Conservation (phyloP, 2,888 invertebrate species). For the Andrena praecox region DNA sequence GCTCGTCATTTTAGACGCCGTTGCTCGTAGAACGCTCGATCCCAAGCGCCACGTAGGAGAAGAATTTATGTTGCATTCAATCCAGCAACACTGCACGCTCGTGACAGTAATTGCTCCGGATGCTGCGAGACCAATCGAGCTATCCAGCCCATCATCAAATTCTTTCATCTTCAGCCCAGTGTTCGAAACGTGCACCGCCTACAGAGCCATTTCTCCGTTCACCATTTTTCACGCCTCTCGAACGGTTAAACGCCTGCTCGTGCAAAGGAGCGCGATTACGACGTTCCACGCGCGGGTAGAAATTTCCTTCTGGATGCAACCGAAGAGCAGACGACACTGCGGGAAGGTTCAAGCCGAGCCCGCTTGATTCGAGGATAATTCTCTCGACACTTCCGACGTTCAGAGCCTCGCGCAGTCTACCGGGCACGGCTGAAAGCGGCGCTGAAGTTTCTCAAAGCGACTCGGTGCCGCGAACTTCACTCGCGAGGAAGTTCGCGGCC, state of each 20-base stretch:
- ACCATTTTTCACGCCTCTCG: slow-evolving; percentile 12
- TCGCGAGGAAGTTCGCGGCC: not conserved
- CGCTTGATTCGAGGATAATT: slow-evolving; percentile 30
- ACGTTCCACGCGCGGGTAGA: slow-evolving; percentile 9
- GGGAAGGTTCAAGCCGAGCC: slow-evolving; percentile 1
- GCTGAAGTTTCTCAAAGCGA: slow-evolving; percentile 34
- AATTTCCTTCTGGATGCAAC: slow-evolving; percentile 5
- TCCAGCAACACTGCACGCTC: not conserved
- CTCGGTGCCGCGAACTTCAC: not conserved
- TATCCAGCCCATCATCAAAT: not conserved
- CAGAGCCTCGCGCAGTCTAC: not conserved
- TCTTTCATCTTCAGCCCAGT: not conserved
- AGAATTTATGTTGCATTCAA: not conserved
- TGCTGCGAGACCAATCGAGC: not conserved
- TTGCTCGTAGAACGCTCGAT: not conserved
- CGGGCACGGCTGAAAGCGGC: slow-evolving; percentile 31
- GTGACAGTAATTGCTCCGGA: slow-evolving; percentile 10
- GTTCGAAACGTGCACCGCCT: not conserved
- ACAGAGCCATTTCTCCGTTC: not conserved
- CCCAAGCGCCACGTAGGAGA: not conserved
- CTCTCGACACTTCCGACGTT: slow-evolving; percentile 17
- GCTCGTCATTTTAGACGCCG: not conserved
- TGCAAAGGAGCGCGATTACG: slow-evolving; percentile 9
- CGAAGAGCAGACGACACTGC: not conserved
- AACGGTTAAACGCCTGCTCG: slow-evolving; percentile 13